Percentiles rank a stretch among this genome's conserved stretches.
phyloP scores from a whole-genome alignment of 2,113 vertebrate species.

The Chrysemys picta region DNA sequence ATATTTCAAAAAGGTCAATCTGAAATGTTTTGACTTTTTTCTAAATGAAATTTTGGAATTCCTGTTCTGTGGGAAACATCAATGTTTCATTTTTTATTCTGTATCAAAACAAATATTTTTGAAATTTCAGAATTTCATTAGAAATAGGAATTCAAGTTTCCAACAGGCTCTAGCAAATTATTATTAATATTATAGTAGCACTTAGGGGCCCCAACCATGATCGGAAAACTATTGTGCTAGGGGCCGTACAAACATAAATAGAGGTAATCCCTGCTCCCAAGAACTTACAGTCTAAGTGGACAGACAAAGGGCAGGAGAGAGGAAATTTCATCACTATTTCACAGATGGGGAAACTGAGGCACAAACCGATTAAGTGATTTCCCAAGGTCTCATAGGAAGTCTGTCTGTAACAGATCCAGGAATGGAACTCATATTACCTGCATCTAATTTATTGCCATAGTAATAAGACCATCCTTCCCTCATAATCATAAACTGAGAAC shows the following conservation, averaged over 20 bases:
- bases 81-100: neutral
- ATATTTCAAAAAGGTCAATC: neutral
- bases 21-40: neutral
- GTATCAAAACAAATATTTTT: neutral
- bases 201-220: neutral
- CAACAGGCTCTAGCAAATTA: neutral
- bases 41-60: neutral
- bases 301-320: neutral
- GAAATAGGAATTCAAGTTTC: neutral
- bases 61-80: neutral
- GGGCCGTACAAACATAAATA: neutral
- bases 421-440: neutral
- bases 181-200: neutral
- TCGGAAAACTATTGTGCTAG: neutral
- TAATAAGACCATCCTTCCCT: neutral
- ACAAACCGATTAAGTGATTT: neutral
- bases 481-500: neutral
- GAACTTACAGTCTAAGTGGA: neutral
- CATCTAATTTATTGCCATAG: fast-evolving
- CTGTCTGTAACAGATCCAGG: neutral
- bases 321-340: neutral
- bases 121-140: neutral
- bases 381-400: neutral
- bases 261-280: neutral
- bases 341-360: neutral